Evolutionary conservation across 2,888 invertebrate genomes (phyloP), one percentile per base, ranked within the genome.

Genomic region (Microctonus brassicae): DNA sequence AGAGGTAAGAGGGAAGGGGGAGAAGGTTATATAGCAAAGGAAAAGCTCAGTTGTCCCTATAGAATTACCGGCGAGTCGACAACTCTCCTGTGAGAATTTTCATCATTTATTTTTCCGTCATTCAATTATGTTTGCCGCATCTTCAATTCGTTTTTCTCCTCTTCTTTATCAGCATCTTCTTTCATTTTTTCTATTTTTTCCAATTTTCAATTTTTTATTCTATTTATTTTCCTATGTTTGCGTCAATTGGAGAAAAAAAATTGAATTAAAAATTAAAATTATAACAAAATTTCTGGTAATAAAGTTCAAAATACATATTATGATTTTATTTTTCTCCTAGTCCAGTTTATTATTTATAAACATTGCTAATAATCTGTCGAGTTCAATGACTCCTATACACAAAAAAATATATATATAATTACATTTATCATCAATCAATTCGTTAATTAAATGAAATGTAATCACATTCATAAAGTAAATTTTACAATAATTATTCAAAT

Each of bases 1-100:
- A n/a, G n/a, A n/a, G 82, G 82, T 82, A 81, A 79, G 79, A 82
- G 78, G 66, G 70, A 77, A 42, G 20, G 24, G 86, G 84, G 85
- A 86, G 29, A 29, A 5, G 29, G 85, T 83, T 82, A 34, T 66
- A 53, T 57, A 26, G 29, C 72, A 71, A 74, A 76, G 75, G 81
- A 80, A 81, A 83, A 85, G 84, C 57, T 57, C 57, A 67, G 69
- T 72, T 67, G 60, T 69, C 53, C 69, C 69, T 64, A 29, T 17
- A 60, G 73, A 72, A 71, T 75, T 73, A 73, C 69, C 36, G 47
- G 47, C 57, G 64, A 64, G 60, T 52, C 52, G 64, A 64, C 53
- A 69, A 69, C 58, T 65, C 52, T 64, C 70, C 65, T 58, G 47
- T 26, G 60, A 64, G 65, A 69, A 69, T 69, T 69, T 63, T 47